Conservation (phyloP, 2,113 vertebrate species). For the Rynchops niger region DNA sequence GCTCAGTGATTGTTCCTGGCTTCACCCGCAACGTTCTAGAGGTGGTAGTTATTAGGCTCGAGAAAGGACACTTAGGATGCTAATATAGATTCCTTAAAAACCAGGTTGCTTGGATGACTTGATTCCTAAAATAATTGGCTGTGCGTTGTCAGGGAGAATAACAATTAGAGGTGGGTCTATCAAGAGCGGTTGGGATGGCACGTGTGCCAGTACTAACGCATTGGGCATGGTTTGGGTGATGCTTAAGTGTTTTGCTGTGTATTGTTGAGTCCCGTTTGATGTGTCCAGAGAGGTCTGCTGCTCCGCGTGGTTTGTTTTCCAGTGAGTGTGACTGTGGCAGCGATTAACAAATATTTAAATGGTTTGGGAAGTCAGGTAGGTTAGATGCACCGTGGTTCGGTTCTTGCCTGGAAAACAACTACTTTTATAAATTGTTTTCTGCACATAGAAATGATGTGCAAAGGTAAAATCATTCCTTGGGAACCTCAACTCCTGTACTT, state of each 20-base stretch:
- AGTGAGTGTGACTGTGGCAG: not conserved
- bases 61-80: not conserved
- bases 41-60: accelerated
- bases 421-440: not conserved
- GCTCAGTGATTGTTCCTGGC: not conserved
- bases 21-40: not conserved
- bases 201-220: accelerated
- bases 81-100: not conserved
- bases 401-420: not conserved
- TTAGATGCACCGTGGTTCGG: not conserved
- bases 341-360: not conserved
- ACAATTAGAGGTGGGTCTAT: accelerated
- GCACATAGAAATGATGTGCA: not conserved
- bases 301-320: not conserved
- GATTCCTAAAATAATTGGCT: not conserved
- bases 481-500: not conserved
- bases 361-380: accelerated
- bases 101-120: not conserved
- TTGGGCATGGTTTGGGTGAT: not conserved
- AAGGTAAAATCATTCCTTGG: accelerated
- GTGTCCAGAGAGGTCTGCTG: not conserved
- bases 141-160: accelerated
- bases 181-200: not conserved
- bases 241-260: not conserved
- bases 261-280: not conserved